These are phyloP conservation scores for Ips nitidus DNA, from an alignment of 1,140 invertebrate genomes.

Conservation along the genomic window DNA sequence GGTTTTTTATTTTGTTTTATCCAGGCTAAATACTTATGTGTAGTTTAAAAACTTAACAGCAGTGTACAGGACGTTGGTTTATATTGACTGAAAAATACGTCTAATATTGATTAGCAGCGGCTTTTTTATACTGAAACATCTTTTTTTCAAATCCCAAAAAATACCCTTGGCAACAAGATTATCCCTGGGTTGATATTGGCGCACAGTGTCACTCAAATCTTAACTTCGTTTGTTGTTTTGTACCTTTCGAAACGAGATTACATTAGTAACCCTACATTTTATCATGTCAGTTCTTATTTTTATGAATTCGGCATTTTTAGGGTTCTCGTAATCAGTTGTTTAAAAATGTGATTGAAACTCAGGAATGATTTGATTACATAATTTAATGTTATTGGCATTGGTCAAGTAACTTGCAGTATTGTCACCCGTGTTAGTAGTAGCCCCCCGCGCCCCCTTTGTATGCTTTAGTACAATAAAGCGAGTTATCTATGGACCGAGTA, in stretches of 20 bases:
- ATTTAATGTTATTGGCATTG: no score
- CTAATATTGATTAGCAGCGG: neutral
- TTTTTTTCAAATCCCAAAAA: neutral
- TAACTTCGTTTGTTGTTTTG: conserved; percentile 14
- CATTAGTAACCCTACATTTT: conserved; percentile 1
- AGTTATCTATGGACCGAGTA: no score
- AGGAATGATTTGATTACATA: no score
- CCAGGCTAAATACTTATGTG: neutral
- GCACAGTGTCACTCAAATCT: conserved; percentile 1
- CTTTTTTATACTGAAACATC: neutral
- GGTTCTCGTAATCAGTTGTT: no score
- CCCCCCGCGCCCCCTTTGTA: no score
- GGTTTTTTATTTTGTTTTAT: conserved; percentile 3
- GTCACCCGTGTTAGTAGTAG: no score
- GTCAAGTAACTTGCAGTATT: no score
- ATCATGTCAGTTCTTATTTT: no score
- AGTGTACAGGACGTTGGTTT: neutral
- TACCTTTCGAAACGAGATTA: conserved; percentile 2
- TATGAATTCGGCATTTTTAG: no score
- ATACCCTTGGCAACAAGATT: neutral
- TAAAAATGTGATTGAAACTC: no score
- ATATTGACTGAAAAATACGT: neutral
- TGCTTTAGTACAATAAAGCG: no score
- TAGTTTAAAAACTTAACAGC: neutral
- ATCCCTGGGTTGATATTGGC: neutral